phyloP scores from a whole-genome alignment of 2,113 vertebrate species.

The Melanerpes formicivorus region DNA sequence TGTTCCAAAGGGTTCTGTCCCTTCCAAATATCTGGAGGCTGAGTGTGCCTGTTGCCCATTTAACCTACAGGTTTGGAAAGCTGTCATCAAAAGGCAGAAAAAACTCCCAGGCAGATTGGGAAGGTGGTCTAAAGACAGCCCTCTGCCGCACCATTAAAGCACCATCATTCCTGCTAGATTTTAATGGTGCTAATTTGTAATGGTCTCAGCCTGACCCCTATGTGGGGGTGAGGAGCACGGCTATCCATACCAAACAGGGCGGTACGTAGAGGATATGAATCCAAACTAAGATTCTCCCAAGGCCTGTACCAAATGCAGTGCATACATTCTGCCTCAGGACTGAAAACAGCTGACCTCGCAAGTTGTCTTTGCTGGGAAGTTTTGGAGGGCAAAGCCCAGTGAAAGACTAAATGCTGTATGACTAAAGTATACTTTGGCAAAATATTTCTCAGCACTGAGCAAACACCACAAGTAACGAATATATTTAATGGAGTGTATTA shows the following conservation, averaged over 20 bases:
- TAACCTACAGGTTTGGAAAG: not conserved
- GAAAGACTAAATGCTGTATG: not conserved
- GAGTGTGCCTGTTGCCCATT: no score
- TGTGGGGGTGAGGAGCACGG: not conserved
- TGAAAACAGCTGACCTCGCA: not conserved
- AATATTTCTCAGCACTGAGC: constrained; percentile 44
- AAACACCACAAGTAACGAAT: constrained; percentile 67
- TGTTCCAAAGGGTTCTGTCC: not conserved
- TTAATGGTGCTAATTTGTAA: not conserved
- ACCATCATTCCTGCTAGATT: not conserved
- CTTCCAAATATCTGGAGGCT: not conserved
- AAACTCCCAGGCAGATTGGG: fast-evolving
- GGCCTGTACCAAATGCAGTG: not conserved
- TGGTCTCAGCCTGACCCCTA: not conserved
- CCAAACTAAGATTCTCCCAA: not conserved
- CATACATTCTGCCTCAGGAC: not conserved
- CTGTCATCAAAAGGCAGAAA: not conserved
- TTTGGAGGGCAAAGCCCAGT: constrained; percentile 40
- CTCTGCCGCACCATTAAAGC: not conserved
- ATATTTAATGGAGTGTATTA: constrained; percentile 69
- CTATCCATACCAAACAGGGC: not conserved
- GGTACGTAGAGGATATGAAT: not conserved
- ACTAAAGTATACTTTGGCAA: constrained; percentile 11
- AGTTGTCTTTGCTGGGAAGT: not conserved
- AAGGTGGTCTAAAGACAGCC: fast-evolving